Conservation (phyloP, 2,888 invertebrate genomes). For the Temnothorax rugatulus region DNA sequence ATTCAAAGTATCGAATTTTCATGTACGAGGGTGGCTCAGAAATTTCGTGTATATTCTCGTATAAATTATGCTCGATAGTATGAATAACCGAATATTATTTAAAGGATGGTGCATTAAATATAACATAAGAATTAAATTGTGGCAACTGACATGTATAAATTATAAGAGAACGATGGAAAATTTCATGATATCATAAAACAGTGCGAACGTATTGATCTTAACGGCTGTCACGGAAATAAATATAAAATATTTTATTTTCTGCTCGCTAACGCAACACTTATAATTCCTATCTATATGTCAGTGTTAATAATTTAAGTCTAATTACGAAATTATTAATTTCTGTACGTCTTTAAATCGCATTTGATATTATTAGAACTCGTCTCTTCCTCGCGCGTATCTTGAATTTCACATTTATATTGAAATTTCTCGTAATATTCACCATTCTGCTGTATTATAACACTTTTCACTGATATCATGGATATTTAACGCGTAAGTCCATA, state of each 20-base stretch:
- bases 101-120: not conserved
- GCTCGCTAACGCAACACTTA: not conserved
- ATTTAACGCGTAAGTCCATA: not conserved
- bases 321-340: not conserved
- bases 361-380: not conserved
- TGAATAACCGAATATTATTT: not conserved
- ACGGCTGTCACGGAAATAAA: not conserved
- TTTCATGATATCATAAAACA: not conserved
- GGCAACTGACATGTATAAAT: not conserved
- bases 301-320: conserved; percentile 5
- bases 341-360: not conserved
- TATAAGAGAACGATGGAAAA: not conserved
- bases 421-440: not conserved
- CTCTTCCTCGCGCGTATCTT: not conserved
- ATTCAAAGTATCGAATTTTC: conserved; percentile 9
- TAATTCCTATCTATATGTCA: not conserved
- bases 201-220: not conserved
- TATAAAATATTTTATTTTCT: not conserved
- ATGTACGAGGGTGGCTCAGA: not conserved
- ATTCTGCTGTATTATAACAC: not conserved
- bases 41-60: not conserved
- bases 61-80: conserved; percentile 1
- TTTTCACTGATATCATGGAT: not conserved
- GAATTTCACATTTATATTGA: not conserved
- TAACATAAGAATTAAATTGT: conserved; percentile 9